These are phyloP conservation scores for Vidua macroura DNA, from an alignment of 2,113 vertebrate species.

Conservation along the genomic window DNA sequence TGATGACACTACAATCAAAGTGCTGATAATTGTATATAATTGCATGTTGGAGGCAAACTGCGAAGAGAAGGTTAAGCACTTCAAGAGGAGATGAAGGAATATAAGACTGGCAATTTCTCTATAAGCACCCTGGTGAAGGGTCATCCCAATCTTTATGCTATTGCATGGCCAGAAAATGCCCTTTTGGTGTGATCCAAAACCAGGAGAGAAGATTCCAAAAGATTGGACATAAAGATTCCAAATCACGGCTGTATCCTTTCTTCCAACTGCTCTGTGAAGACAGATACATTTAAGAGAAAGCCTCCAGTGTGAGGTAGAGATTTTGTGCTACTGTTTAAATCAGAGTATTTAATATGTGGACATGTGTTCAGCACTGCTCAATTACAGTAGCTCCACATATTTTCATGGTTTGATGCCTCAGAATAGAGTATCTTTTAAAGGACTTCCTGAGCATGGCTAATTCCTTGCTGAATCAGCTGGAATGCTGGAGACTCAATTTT, in stretches of 20 bases:
- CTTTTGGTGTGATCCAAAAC: neutral
- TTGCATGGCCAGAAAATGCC: neutral
- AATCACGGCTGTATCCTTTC: neutral
- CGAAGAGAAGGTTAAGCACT: slow-evolving; percentile 55
- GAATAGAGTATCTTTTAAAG: slow-evolving; percentile 38
- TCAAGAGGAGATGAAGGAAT: neutral
- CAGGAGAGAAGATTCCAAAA: neutral
- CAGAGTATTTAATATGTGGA: slow-evolving; percentile 25
- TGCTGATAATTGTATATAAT: slow-evolving; percentile 50
- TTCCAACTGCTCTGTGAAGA: neutral
- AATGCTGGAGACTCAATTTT: slow-evolving; percentile 43
- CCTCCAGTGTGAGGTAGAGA: neutral
- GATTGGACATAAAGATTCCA: neutral
- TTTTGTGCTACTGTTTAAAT: slow-evolving; percentile 26
- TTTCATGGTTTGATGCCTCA: slow-evolving; percentile 38
- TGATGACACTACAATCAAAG: slow-evolving; percentile 63
- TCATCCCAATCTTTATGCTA: neutral
- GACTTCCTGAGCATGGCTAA: slow-evolving; percentile 9
- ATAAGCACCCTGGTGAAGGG: neutral
- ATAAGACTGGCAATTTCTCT: neutral
- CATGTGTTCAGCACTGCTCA: slow-evolving; percentile 48
- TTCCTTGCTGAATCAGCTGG: slow-evolving; percentile 48
- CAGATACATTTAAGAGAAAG: neutral
- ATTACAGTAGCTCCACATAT: slow-evolving; percentile 40
- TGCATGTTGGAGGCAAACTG: slow-evolving; percentile 48